Evolutionary conservation across 1,140 invertebrate genomes (phyloP).

Genomic region (Gerris buenoi): DNA sequence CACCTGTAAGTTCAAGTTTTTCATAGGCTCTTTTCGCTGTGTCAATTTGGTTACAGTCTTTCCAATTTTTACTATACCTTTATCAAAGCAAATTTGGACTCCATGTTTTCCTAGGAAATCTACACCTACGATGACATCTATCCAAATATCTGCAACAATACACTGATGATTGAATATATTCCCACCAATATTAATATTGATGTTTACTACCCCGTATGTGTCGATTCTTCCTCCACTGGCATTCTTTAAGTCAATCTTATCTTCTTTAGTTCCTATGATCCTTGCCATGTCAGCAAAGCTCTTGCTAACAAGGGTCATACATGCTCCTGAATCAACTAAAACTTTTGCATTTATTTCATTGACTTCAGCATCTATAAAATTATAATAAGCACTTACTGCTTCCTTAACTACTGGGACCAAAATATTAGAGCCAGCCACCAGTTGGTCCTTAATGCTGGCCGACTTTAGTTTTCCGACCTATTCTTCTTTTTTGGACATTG

Average conservation of each 20-base stretch:
- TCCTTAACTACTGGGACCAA: not conserved
- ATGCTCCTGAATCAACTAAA: not conserved
- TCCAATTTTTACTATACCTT: not conserved
- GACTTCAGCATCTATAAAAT: not conserved
- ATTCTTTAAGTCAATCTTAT: not conserved
- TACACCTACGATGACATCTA: not conserved
- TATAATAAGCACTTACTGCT: not conserved
- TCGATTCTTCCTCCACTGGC: not conserved
- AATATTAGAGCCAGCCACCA: not conserved
- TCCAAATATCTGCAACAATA: not conserved
- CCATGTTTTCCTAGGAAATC: not conserved
- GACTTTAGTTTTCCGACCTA: not conserved
- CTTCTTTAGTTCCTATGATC: not conserved
- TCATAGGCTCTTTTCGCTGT: not conserved
- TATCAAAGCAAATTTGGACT: not conserved
- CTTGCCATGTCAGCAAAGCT: not conserved
- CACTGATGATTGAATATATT: not conserved
- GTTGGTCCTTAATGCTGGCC: not conserved
- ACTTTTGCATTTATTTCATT: not conserved
- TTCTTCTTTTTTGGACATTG: not conserved
- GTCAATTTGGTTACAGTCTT: not conserved
- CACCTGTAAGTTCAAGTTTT: not conserved
- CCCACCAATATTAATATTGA: not conserved
- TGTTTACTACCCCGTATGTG: not conserved
- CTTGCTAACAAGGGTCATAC: not conserved